phyloP scores from a whole-genome alignment of 2,113 vertebrate genomes.

The Oncorhynchus keta region DNA sequence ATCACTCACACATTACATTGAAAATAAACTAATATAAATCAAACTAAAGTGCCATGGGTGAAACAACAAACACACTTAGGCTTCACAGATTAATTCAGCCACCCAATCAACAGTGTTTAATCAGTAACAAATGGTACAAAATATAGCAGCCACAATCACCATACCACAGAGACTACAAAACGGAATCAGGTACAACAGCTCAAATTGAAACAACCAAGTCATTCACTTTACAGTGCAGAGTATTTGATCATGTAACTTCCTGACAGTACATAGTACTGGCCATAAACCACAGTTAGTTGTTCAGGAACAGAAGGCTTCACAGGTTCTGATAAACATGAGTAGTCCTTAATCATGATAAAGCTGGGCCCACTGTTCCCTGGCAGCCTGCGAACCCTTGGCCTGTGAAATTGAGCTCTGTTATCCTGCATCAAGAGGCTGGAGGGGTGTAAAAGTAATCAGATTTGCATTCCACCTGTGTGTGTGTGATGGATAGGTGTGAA shows the following conservation, averaged over 20 bases:
- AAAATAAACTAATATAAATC: not conserved
- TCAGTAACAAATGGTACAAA: not conserved
- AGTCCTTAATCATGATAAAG: not conserved
- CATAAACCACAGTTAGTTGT: not conserved
- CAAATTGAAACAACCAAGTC: not conserved
- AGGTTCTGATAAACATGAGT: not conserved
- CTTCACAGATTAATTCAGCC: no score
- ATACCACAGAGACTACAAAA: not conserved
- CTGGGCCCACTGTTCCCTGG: not conserved
- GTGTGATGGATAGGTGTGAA: conserved; percentile 8
- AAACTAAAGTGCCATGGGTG: not conserved
- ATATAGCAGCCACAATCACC: not conserved
- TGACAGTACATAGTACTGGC: not conserved
- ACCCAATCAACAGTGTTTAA: not conserved
- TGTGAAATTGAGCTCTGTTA: conserved; percentile 15
- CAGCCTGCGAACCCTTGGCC: not conserved
- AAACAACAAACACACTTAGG: no score
- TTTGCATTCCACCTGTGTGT: not conserved
- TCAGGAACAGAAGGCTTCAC: not conserved
- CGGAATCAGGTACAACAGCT: not conserved
- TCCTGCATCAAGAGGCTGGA: not conserved
- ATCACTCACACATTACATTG: not conserved
- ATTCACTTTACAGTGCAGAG: not conserved
- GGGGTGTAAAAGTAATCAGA: not conserved
- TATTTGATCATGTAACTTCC: not conserved